A percentile compares a stretch with the other conserved stretches of the same genome.
Conservation (phyloP, 2,888 invertebrate species). For the Salticus scenicus region DNA sequence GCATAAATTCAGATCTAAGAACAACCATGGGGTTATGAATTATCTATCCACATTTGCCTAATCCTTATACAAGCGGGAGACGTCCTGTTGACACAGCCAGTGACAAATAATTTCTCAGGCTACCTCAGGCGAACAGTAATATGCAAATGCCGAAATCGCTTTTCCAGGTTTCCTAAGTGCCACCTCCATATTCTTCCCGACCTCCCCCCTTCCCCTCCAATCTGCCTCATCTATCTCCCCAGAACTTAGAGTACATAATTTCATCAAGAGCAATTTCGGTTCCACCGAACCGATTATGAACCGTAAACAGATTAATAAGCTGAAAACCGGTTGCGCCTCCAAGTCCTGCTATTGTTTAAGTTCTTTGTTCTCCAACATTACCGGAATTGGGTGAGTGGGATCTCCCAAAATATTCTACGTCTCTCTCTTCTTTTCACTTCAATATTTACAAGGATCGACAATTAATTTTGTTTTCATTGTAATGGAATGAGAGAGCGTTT, state of each 20-base stretch:
- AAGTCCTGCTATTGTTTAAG: constrained; percentile 14
- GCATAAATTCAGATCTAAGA: not conserved
- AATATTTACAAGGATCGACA: constrained; percentile 36
- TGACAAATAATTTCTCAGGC: constrained; percentile 35
- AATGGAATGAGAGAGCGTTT: constrained; percentile 43
- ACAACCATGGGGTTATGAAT: not conserved
- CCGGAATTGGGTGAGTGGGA: constrained; percentile 33
- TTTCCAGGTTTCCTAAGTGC: constrained; percentile 7
- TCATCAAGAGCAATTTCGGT: constrained; percentile 50
- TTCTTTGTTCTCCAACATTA: constrained; percentile 45
- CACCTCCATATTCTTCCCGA: not conserved
- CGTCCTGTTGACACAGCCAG: constrained; percentile 44
- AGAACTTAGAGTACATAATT: constrained; percentile 51
- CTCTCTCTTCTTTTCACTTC: not conserved
- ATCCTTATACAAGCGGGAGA: constrained; percentile 27
- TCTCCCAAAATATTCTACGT: constrained; percentile 13
- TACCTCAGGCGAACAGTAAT: constrained; percentile 8
- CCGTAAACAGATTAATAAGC: constrained; percentile 67
- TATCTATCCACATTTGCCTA: constrained; percentile 33
- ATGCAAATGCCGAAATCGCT: constrained; percentile 39
- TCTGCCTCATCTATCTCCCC: constrained; percentile 5
- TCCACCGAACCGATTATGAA: constrained; percentile 59
- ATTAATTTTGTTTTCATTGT: constrained; percentile 59
- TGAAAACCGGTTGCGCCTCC: constrained; percentile 20
- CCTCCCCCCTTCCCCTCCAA: not conserved